Base-by-base conservation (phyloP, 1,140 invertebrate genomes). In the Nixonia krombeini region DNA sequence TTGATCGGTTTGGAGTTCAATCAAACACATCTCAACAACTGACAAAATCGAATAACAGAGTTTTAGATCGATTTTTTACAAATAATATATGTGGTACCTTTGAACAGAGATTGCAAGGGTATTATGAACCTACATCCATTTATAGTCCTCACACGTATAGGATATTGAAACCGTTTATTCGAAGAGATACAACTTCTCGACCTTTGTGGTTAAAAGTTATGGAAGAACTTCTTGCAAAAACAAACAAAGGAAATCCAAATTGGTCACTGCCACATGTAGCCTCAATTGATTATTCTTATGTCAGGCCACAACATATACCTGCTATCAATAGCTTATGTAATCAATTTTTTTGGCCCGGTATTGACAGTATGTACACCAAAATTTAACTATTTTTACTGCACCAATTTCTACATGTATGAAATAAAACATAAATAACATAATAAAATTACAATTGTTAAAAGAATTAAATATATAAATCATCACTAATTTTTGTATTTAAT, bases 281-380 rank as follows among this genome's bases (percentile, higher is more conserved):
- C 8, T 83, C 91, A 0, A 88, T 94, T n/a, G 92, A 96, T 83
- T 96, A 92, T 84, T 93, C 91, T 56, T 96, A 96, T 79, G 90
- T 96, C 1, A 87, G 91, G 21, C 93, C 94, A 4, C 91, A 95
- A 74, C 94, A 96, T 77, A 93, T 97, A 58, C 91, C 94, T 3
- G 92, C 93, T 0, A 90, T 96, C 21, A 96, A 96, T 83, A 90
- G 88, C 41, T 78, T 96, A 6, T 94, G 93, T 44, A 88, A 90
- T 56, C 89, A 92, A 71, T 93, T 91, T 78, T 97, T 96, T 81
- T 97, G 95, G 94, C 92, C 93, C 6, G 94, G 94, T 23, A 94
- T 97, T 58, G 94, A 97, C 83, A 85, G 94, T 95, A 84, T 90
- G 90, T 87, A 52, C 8, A n/a, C n/a, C n/a, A n/a, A 8, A 18